Base-by-base conservation (phyloP, 2,113 vertebrate genomes). In the Sciurus niger region DNA sequence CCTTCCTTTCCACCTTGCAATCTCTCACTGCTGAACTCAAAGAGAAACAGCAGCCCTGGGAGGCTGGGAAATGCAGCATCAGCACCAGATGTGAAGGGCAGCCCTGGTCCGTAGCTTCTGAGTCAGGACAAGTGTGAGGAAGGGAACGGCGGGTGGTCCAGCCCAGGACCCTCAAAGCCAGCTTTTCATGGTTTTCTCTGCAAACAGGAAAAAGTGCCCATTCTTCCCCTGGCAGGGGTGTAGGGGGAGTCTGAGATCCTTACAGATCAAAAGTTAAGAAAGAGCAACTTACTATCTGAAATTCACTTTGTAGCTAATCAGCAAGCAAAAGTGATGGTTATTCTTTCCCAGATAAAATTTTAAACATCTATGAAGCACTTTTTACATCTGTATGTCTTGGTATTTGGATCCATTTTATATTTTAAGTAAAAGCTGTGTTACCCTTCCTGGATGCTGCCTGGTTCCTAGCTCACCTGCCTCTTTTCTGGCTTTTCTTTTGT, bases 381-480 rank as follows among this genome's bases (percentile, higher is more conserved):
- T 87, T 37, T 92, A 28, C 24, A 46, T 79, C 25, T 60, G 32
- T 18, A 51, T 43, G 12, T 22, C 34, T 51, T 73, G 5, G 7
- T 74, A 30, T 92, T 96, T 93, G 72, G 55, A 95, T 43, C 8
- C 34, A 55, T 20, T 95, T 80, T 72, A 5, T 92, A 80, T 55
- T 86, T 92, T 93, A 18, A 76, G 25, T 93, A 80, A 63, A 87
- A 82, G 37, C 13, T 79, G 13, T 34, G 3, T n/a, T 77, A 20
- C n/a, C 6, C 25, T 72, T 84, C 72, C 55, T 40, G 79, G 25
- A 18, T 40, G 14, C 28, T 74, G 4, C 14, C 53, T 68, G 60
- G 32, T 40, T 92, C n/a, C 51, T 20, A 20, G 30, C n/a, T 43
- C 28, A 28, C 51, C n/a, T 14, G 37, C 40, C 46, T 74, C 10